Evolutionary conservation across 2,888 invertebrate species (phyloP), one percentile per base, ranked within the genome.

Genomic region (Lasioglossum figueresi): DNA sequence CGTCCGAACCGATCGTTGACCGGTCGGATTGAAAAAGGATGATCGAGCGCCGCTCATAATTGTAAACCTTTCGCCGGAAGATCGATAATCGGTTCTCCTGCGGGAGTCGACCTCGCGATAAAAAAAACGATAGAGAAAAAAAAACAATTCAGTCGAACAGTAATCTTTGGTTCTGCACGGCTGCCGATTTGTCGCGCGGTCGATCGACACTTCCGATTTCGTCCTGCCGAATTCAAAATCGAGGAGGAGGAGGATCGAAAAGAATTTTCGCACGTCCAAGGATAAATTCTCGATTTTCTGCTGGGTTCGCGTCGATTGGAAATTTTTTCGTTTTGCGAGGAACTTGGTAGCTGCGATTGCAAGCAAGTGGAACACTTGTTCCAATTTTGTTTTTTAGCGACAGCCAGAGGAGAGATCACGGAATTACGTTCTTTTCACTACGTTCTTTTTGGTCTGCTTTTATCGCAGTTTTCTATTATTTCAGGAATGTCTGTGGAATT

Each of bases 101-200:
- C 74, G 70, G 82, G 70, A n/a, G 23, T 1, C 23, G 66, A 34
- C 34, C 8, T n/a, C 43, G 68, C 23, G 82, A 74, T 37, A 74
- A 79, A 82, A 82, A 79, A 59, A 19, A 5, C 2, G 63, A 63
- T 6, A 2, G 63, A 66, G 5, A 16, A 16, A 66, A n/a, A 72
- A 66, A 63, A 82, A 82, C 63, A 82, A 82, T 83, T 83, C 82
- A 75, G 74, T 82, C 74, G 82, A 19, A 31, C 48, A 70, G 71
- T 82, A 83, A 83, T 82, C 82, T 82, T 82, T 52, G 82, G 75
- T 82, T 83, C 82, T 76, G 82, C 75, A 71, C 75, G 75, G 59
- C 34, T 71, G 70, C 59, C 59, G 82, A 82, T 82, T 75, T 82
- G 82, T 83, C 75, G 74, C 81, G 31, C 70, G 82, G 19, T 71